Conservation (phyloP, 2,113 vertebrate genomes). For the Phoenicopterus ruber region DNA sequence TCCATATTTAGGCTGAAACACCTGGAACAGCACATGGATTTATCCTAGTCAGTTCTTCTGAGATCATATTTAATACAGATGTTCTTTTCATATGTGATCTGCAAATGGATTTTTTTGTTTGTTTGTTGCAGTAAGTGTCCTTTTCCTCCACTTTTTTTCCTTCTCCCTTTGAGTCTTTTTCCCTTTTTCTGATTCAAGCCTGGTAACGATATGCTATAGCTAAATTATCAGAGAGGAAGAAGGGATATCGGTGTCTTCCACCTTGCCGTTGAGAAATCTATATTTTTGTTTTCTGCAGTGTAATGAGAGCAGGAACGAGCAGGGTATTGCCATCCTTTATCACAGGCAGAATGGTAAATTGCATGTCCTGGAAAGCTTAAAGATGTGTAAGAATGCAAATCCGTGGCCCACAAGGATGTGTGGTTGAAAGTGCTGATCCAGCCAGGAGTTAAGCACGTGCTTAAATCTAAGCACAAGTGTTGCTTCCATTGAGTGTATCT, state of each 20-base stretch:
- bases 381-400: not conserved
- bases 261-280: not conserved
- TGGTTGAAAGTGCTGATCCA: not conserved
- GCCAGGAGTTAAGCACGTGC: not conserved
- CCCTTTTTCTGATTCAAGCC: not conserved
- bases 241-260: not conserved
- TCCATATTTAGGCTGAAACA: not conserved
- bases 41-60: not conserved
- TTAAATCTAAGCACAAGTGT: not conserved
- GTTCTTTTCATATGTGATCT: not conserved
- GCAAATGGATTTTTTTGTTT: not conserved
- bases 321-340: not conserved
- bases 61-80: not conserved
- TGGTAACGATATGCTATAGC: not conserved
- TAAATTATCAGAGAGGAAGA: not conserved
- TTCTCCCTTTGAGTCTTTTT: not conserved
- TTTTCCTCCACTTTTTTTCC: not conserved
- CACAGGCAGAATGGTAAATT: not conserved
- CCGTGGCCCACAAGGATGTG: not conserved
- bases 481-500: not conserved
- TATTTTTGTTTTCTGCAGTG: not conserved
- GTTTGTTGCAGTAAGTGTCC: not conserved
- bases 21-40: not conserved
- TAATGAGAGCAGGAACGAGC: not conserved
- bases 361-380: not conserved